phyloP scores from a whole-genome alignment of 2,113 vertebrate genomes.

The Serinus canaria region DNA sequence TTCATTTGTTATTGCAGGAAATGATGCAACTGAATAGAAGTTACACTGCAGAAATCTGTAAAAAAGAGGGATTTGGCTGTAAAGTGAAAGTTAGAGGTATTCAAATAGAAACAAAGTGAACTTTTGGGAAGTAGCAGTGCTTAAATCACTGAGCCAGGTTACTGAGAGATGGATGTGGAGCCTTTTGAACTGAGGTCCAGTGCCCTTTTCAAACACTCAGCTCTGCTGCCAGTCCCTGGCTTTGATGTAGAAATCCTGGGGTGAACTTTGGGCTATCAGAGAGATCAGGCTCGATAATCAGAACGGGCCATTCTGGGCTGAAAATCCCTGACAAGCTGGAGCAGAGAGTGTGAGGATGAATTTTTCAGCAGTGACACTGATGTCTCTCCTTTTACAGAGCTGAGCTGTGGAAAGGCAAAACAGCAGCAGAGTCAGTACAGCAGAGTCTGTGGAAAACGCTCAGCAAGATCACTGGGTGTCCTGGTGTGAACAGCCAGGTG shows the following conservation, averaged over 20 bases:
- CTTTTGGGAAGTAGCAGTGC: not conserved
- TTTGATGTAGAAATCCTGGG: slow-evolving; percentile 18
- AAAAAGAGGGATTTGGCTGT: not conserved
- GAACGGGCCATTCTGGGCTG: not conserved
- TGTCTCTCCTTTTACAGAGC: not conserved
- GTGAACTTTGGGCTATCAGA: not conserved
- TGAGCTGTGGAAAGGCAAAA: not conserved
- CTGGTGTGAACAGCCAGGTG: not conserved
- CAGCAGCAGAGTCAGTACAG: not conserved
- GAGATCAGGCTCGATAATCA: not conserved
- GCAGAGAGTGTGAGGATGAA: not conserved
- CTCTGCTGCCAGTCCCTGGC: not conserved
- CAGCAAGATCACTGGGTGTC: not conserved
- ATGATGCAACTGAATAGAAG: not conserved
- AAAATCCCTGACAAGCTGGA: not conserved
- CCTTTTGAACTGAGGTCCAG: not conserved
- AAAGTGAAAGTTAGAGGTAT: not conserved
- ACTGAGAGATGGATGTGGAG: not conserved
- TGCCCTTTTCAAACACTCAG: not conserved
- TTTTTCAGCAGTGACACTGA: not conserved
- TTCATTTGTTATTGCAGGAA: not conserved
- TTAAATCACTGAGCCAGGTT: not conserved
- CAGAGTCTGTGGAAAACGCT: not conserved
- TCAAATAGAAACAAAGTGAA: not conserved
- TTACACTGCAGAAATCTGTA: not conserved